phyloP scores from a whole-genome alignment of 1,140 invertebrate genomes.

The Asobara japonica region DNA sequence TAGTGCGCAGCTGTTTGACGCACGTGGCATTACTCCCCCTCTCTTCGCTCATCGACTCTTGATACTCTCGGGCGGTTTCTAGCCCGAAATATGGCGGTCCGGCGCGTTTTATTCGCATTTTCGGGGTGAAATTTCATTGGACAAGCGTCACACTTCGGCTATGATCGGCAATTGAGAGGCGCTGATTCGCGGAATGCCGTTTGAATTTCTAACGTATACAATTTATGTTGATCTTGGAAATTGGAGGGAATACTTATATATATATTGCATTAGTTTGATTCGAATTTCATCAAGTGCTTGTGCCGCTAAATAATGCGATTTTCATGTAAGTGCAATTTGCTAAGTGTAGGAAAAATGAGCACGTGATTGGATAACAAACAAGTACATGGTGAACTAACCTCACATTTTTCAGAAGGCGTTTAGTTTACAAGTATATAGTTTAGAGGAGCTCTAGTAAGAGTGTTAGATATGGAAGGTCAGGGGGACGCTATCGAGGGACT shows the following conservation, averaged over 20 bases:
- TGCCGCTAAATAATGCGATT: neutral
- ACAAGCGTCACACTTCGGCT: neutral
- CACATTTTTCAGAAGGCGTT: no score
- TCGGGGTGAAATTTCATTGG: neutral
- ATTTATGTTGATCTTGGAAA: neutral
- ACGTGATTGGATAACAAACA: no score
- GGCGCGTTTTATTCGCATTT: neutral
- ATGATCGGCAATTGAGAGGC: neutral
- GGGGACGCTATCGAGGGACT: neutral
- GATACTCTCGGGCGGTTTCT: neutral
- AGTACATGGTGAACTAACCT: no score
- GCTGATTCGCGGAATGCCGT: neutral
- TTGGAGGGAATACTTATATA: no score
- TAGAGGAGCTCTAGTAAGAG: neutral
- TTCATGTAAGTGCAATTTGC: no score
- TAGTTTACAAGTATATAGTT: no score
- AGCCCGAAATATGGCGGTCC: constrained; percentile 2
- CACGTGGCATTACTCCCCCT: neutral
- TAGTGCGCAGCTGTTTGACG: neutral
- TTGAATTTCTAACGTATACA: neutral
- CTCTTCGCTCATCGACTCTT: neutral
- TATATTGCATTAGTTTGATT: no score
- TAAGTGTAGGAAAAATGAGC: no score
- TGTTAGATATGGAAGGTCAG: neutral
- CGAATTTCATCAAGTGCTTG: no score